Evolutionary conservation across 2,113 vertebrate species (phyloP).

Genomic region (Oreochromis niloticus): DNA sequence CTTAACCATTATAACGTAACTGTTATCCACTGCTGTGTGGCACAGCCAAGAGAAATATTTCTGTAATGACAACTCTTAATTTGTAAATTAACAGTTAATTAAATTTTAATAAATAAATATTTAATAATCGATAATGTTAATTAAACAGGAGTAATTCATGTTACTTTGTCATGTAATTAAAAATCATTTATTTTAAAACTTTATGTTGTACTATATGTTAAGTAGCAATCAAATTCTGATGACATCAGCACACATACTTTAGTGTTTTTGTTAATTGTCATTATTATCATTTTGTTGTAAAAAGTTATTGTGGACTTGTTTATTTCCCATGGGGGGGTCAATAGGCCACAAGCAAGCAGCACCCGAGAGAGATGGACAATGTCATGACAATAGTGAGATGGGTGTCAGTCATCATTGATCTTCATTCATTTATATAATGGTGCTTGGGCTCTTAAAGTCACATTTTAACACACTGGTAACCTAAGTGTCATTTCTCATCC

Average conservation of each 20-base stretch:
- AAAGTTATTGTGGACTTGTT: background rate
- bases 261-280: background rate
- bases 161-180: background rate
- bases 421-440: background rate
- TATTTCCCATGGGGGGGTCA: background rate
- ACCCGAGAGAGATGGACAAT: background rate
- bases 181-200: background rate
- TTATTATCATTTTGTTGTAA: background rate
- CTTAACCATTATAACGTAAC: background rate
- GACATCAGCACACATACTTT: background rate
- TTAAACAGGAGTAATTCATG: background rate
- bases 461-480: background rate
- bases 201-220: background rate
- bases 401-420: background rate
- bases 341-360: background rate
- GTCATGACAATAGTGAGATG: background rate
- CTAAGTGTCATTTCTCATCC: background rate
- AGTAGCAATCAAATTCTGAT: background rate
- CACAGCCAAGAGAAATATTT: background rate
- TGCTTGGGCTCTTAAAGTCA: no score
- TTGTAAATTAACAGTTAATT: background rate
- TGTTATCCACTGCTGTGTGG: background rate
- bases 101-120: background rate
- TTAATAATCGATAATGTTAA: background rate
- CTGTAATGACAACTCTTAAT: background rate